Evolutionary conservation across 2,888 invertebrate species (phyloP), one percentile per base, ranked within the genome.

Genomic region (Mantis religiosa): DNA sequence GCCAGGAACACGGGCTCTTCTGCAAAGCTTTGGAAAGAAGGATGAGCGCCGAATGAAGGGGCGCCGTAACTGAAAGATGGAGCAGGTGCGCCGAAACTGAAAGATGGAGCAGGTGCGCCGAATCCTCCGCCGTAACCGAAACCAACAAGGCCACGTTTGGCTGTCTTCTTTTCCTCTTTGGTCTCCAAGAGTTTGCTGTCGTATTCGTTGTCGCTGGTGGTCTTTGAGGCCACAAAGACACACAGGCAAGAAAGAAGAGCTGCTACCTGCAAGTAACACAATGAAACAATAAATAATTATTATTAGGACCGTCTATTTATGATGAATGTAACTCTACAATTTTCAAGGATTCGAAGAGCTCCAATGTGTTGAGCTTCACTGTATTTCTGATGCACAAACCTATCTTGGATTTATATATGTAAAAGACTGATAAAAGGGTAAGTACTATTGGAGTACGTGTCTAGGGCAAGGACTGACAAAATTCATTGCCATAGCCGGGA

Each of bases 121-220:
- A 71, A 41, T 83, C 54, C 83, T 88, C 85, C 85, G 81, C 82
- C 81, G 87, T 25, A 87, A n/a, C 85, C 82, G 30, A 88, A 28
- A 20, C 88, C 88, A 28, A 34, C 15, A 12, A 89, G 82, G n/a
- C 89, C 89, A n/a, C 89, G 41, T 54, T 89, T 89, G 83, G 86
- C 54, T 28, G 89, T 86, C 89, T 83, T 86, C 83, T 89, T 89
- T 83, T 54, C 89, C 41, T 20, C 25, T 30, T 54, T 84, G 30
- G 83, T 82, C 14, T n/a, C 34, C 81, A 41, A n/a, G 30, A 28
- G 41, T n/a, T 41, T 41, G 9, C 34, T 34, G 85, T 30, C 34
- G 14, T 30, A 27, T 27, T 34, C 28, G 28, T 84, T 54, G 28
- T 83, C 54, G 41, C 82, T 30, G 15, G 6, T 20, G 54, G 30